phyloP scores from a whole-genome alignment of 1,140 invertebrate species.

The Goniozus legneri region DNA sequence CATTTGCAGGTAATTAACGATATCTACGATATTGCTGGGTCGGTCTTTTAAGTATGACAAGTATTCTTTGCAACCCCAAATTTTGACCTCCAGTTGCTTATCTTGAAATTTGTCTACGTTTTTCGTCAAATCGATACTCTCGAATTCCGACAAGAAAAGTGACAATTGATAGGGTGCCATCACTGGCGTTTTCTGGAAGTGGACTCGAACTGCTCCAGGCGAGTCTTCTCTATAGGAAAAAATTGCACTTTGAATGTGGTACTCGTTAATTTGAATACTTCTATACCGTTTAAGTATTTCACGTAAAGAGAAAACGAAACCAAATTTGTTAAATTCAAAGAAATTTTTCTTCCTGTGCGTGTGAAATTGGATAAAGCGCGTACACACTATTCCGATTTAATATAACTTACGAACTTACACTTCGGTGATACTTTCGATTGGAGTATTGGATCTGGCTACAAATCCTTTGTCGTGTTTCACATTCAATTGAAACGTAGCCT shows the following conservation, averaged over 20 bases:
- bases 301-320: neutral
- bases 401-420: conserved; percentile 66
- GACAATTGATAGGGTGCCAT: conserved; percentile 87
- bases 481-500: conserved; percentile 67
- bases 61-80: conserved; percentile 74
- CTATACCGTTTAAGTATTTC: neutral
- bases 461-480: conserved; percentile 61
- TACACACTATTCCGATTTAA: too few species aligned
- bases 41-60: conserved; percentile 58
- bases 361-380: neutral
- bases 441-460: conserved; percentile 64
- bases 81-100: conserved; percentile 52
- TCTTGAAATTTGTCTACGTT: conserved; percentile 37
- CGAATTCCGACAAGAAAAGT: conserved; percentile 74
- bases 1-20: conserved; percentile 65
- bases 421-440: conserved; percentile 53
- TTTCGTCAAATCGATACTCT: conserved; percentile 38
- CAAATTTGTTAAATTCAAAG: too few species aligned
- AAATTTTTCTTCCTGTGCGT: too few species aligned
- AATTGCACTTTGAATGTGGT: too few species aligned
- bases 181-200: conserved; percentile 69
- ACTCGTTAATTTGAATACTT: neutral
- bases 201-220: conserved; percentile 62
- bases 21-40: conserved; percentile 60
- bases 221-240: too few species aligned